Percentiles rank a stretch among this genome's conserved stretches.
phyloP scores from a whole-genome alignment of 2,797 vertebrate species.

The Scomberomorus guttatus region DNA sequence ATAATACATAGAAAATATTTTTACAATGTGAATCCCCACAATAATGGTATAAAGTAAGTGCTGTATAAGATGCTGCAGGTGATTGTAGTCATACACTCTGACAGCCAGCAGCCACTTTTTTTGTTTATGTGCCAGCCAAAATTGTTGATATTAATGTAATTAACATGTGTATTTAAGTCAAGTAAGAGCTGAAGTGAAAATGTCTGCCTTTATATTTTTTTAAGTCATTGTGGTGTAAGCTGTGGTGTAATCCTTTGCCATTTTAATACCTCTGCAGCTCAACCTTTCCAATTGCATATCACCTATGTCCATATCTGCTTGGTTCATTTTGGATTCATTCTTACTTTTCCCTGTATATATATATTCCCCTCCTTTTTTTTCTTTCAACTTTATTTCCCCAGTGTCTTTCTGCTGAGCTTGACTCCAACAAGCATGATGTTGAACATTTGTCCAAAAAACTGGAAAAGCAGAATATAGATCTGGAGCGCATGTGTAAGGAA shows the following conservation, averaged over 20 bases:
- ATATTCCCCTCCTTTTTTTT: slow-evolving; percentile 69
- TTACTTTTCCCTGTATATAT: slow-evolving; percentile 81
- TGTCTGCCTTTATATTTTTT: slow-evolving; percentile 40
- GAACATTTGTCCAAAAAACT: slow-evolving; percentile 91
- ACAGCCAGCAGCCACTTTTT: neutral
- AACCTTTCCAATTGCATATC: slow-evolving; percentile 77
- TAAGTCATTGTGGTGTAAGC: slow-evolving; percentile 44
- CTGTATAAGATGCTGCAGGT: neutral
- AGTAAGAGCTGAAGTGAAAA: slow-evolving; percentile 62
- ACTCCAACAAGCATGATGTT: slow-evolving; percentile 92
- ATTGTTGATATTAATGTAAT: neutral
- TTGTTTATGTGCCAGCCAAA: neutral
- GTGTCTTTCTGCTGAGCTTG: slow-evolving; percentile 95
- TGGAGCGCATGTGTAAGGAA: slow-evolving; percentile 88
- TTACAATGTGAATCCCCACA: neutral
- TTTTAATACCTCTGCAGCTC: slow-evolving; percentile 76
- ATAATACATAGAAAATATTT: neutral
- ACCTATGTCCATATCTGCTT: slow-evolving; percentile 80
- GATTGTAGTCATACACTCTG: neutral
- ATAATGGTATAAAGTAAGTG: neutral
- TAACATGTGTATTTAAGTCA: neutral
- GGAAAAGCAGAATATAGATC: slow-evolving; percentile 90
- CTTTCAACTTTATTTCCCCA: slow-evolving; percentile 86
- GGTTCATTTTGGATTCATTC: slow-evolving; percentile 88
- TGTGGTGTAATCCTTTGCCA: slow-evolving; percentile 59